Evolutionary conservation across 2,888 invertebrate species (phyloP), one percentile per base, ranked within the genome.

Genomic region (Frankliniella fusca): DNA sequence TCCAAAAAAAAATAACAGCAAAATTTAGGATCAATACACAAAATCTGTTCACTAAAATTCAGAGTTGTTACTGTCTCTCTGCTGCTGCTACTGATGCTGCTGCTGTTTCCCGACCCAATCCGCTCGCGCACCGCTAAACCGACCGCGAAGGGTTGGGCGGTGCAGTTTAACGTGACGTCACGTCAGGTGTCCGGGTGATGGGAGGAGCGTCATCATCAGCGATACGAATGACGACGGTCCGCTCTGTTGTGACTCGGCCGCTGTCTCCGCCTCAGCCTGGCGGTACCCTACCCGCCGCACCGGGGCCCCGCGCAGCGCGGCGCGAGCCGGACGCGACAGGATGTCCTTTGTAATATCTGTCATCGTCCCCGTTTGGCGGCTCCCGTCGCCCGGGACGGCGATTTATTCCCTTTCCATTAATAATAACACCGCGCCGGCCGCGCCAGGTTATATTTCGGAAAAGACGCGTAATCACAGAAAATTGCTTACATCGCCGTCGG

Each of bases 291-390:
- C 9, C 23, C 3, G 38, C 38, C 38, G 27, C 27, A 1, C 27
- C 8, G 9, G 1, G 9, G 23, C 70, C 12, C 23, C 23, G 27
- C 70, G 27, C 70, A 9, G 9, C 27, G 0, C 54, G 54, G 54
- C 54, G 8, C 54, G 54, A 54, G 54, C 54, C 18, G 23, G 70
- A 8, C 65, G 27, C 70, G 70, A 76, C 70, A 76, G 70, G 70
- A 76, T 76, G 70, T 76, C 70, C 70, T 76, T 76, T 76, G 70
- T 76, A 27, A 76, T 23, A 27, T 76, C 70, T 27, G 70, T 76
- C 70, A 76, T 23, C 70, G 70, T 76, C 27, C 27, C 70, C 70
- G 27, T 76, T 76, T 27, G 70, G 23, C 70, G 70, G 61, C 61
- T 18, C 18, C 61, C 15, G 61, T 18, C 61, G 15, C 61, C 54